Evolutionary conservation across 2,888 invertebrate genomes (phyloP).

Genomic region (Drosophila subquinaria): DNA sequence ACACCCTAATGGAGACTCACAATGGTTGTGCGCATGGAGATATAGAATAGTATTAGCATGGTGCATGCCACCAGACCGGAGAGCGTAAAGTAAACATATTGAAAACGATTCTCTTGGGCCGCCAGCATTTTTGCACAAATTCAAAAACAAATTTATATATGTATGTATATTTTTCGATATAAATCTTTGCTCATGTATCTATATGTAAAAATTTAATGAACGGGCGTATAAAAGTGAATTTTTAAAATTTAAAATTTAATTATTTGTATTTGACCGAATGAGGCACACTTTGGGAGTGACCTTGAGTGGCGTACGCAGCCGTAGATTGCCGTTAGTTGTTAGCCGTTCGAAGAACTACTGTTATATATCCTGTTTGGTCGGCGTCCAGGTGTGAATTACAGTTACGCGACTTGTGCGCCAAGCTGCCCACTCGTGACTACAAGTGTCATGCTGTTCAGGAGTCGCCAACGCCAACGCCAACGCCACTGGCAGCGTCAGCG

Average conservation of each 20-base stretch:
- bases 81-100: constrained; percentile 82
- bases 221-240: constrained; percentile 16
- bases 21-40: constrained; percentile 79
- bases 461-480: constrained; percentile 57
- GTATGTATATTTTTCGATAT: constrained; percentile 9
- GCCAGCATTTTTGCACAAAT: constrained; percentile 57
- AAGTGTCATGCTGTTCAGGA: constrained; percentile 71
- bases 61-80: constrained; percentile 82
- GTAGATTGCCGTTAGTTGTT: constrained; percentile 7
- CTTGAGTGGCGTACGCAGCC: constrained; percentile 60
- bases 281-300: constrained; percentile 23
- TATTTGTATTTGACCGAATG: constrained; percentile 32
- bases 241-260: constrained; percentile 31
- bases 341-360: background rate
- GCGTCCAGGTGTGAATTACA: constrained; percentile 62
- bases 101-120: constrained; percentile 78
- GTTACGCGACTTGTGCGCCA: constrained; percentile 60
- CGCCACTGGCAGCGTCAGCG: background rate
- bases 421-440: constrained; percentile 62
- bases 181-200: constrained; percentile 1
- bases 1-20: constrained; percentile 80
- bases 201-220: constrained; percentile 5
- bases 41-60: constrained; percentile 80
- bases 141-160: background rate
- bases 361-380: constrained; percentile 13